Base-by-base conservation (phyloP, 2,888 invertebrate species). In the Cephus sareptanus region DNA sequence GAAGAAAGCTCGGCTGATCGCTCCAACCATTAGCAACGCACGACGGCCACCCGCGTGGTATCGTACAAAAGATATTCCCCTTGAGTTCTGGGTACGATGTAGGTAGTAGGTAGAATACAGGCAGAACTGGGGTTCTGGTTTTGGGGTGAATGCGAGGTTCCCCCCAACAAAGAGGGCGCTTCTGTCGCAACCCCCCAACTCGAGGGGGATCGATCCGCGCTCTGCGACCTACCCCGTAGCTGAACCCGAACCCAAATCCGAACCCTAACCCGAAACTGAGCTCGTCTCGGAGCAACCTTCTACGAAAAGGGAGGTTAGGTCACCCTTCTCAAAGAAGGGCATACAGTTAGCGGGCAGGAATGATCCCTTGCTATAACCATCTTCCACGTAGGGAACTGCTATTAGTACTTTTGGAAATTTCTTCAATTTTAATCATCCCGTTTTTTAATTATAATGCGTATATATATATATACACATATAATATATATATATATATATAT, bases 181-280 rank as follows among this genome's bases (percentile, higher is more conserved):
- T 77, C 76, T 79, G 81, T 82, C 82, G 81, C 82, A 81, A 80
- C 79, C 78, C 81, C 82, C 81, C 82, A 82, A 83, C 85, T 81
- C 84, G 84, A 86, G 83, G 86, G 86, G 84, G 85, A 88, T 89
- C 89, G 89, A 89, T 88, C 88, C 85, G 81, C 79, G 83, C 83
- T 79, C 79, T 85, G 79, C 82, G 79, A 85, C 82, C 87, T 85
- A 83, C 81, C 86, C 83, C 78, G 80, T 79, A 83, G 81, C 80
- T 79, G 82, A 85, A 86, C 81, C 82, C 82, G 80, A 85, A 86
- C 84, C 81, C 80, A 79, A 85, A 86, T 84, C 81, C 83, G 80
- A 83, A 81, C 80, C 79, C 73, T 76, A 79, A 71, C 71, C 71
- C 71, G 31, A 71, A 71, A 71, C 71, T 34, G 71, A 71, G 71